Conservation (phyloP, 2,797 vertebrate genomes). For the Cirrhinus molitorella region DNA sequence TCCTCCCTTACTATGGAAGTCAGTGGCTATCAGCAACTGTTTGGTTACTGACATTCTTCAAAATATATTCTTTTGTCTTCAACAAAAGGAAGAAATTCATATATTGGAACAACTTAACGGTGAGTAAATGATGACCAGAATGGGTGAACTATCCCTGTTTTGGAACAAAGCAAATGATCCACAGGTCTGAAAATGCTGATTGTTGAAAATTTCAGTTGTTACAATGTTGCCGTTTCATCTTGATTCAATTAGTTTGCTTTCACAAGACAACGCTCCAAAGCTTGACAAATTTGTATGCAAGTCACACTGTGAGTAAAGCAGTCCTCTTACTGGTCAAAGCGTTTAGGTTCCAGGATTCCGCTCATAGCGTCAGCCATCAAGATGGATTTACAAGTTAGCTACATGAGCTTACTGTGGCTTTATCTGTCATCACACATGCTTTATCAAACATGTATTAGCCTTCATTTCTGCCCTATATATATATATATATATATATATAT, state of each 20-base stretch:
- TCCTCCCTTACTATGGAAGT: background rate
- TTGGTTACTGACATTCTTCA: background rate
- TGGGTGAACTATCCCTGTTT: background rate
- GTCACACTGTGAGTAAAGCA: background rate
- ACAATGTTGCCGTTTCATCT: background rate
- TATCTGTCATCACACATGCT: background rate
- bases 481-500: background rate
- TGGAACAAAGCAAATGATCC: background rate
- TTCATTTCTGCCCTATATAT: background rate
- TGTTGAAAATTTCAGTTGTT: background rate
- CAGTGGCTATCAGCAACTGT: background rate
- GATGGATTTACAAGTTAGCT: background rate
- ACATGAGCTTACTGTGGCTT: background rate
- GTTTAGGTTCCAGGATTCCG: background rate
- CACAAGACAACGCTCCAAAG: background rate
- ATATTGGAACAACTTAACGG: background rate
- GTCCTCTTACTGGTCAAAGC: background rate
- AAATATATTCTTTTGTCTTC: background rate
- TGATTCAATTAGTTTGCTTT: background rate
- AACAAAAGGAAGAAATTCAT: background rate
- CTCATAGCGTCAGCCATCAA: background rate
- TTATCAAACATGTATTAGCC: background rate
- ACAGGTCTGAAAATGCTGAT: background rate
- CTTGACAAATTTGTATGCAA: background rate
- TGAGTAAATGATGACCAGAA: background rate